phyloP scores from a whole-genome alignment of 2,113 vertebrate genomes.

The Rhadina sibilatrix region DNA sequence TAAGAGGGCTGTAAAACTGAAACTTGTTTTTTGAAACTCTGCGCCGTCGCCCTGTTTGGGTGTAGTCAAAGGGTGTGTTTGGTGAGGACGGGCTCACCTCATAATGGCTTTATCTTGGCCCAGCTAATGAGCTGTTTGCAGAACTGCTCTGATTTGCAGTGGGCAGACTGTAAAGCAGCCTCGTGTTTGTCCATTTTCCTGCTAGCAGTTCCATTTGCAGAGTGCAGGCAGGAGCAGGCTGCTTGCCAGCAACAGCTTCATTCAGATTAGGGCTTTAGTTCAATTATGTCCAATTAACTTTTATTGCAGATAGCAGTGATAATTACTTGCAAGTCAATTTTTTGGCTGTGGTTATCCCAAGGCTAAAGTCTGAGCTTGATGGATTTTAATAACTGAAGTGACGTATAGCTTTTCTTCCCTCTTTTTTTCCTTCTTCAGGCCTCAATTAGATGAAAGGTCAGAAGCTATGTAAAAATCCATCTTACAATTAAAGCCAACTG shows the following conservation, averaged over 20 bases:
- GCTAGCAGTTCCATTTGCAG: slow-evolving; percentile 68
- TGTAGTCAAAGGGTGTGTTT: slow-evolving; percentile 34
- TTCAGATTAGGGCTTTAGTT: slow-evolving; percentile 76
- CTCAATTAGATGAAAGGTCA: slow-evolving; percentile 69
- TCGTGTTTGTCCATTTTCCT: slow-evolving; percentile 71
- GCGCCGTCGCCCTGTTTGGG: not conserved
- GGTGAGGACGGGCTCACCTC: slow-evolving; percentile 6
- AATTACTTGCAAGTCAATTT: slow-evolving; percentile 78
- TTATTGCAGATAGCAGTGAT: slow-evolving; percentile 78
- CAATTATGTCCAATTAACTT: slow-evolving; percentile 82
- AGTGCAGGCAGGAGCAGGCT: slow-evolving; percentile 68
- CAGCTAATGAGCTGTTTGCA: slow-evolving; percentile 44
- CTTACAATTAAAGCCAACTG: slow-evolving; percentile 65
- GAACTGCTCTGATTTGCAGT: slow-evolving; percentile 57
- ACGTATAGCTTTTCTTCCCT: slow-evolving; percentile 34
- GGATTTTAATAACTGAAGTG: slow-evolving; percentile 75
- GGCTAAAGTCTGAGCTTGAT: slow-evolving; percentile 73
- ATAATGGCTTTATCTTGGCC: slow-evolving; percentile 56
- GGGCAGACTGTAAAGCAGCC: slow-evolving; percentile 48
- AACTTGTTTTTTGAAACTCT: not conserved
- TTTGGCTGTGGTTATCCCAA: slow-evolving; percentile 72
- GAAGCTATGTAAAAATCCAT: slow-evolving; percentile 66
- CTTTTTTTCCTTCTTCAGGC: slow-evolving; percentile 52
- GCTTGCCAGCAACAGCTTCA: slow-evolving; percentile 71
- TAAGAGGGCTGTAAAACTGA: not conserved